Percentiles rank a stretch among this genome's conserved stretches.
Evolutionary conservation across 2,888 invertebrate species (phyloP).

Genomic region (Hanleya hanleyi): DNA sequence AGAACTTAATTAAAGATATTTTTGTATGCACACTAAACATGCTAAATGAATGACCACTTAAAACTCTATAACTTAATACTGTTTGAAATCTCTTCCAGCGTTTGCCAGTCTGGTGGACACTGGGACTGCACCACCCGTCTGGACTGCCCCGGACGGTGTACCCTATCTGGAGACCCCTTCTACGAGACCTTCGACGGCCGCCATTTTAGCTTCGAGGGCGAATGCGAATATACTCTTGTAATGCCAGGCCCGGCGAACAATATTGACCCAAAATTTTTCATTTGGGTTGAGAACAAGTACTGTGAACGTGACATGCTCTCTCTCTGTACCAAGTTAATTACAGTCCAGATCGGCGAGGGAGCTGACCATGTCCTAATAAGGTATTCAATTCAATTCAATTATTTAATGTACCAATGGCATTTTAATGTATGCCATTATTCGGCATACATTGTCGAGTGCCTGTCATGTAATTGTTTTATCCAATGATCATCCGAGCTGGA

Average conservation of each 20-base stretch:
- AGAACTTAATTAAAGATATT: too few relatives aligned
- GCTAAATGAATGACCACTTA: too few relatives aligned
- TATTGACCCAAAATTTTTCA: conserved; percentile 20
- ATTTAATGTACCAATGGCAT: too few relatives aligned
- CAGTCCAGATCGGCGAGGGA: conserved; percentile 30
- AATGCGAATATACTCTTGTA: conserved; percentile 24
- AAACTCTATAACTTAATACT: too few relatives aligned
- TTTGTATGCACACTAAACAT: too few relatives aligned
- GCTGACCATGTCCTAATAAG: neutral
- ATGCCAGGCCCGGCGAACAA: conserved; percentile 24
- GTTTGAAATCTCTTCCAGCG: conserved; percentile 24
- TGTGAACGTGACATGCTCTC: conserved; percentile 20
- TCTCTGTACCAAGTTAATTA: conserved; percentile 36
- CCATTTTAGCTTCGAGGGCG: neutral
- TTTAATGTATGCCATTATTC: too few relatives aligned
- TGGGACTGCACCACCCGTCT: conserved; percentile 33
- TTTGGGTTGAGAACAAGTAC: conserved; percentile 38
- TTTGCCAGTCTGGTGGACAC: conserved; percentile 30
- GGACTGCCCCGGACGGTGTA: conserved; percentile 40
- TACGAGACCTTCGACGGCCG: neutral
- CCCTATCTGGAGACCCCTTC: conserved; percentile 23
- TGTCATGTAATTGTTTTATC: too few relatives aligned
- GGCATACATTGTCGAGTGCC: too few relatives aligned
- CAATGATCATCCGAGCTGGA: too few relatives aligned
- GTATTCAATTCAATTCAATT: too few relatives aligned